phyloP scores from a whole-genome alignment of 2,888 invertebrate genomes.

The Enchytraeus crypticus region DNA sequence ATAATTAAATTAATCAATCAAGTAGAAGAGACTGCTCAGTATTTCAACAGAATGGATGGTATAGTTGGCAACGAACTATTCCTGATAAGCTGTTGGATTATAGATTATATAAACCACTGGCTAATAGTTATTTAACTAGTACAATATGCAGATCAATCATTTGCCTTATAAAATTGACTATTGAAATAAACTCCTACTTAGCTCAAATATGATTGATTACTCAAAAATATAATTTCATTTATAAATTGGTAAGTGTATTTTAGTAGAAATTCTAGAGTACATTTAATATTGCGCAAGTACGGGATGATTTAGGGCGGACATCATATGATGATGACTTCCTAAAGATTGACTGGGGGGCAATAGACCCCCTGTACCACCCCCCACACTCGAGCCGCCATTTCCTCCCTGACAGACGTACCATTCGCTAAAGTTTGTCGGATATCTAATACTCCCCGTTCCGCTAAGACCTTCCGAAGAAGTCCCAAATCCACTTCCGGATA shows the following conservation, averaged over 20 bases:
- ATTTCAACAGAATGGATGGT: too few relatives aligned
- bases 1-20: too few relatives aligned
- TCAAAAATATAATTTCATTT: too few relatives aligned
- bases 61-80: too few relatives aligned
- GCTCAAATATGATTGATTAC: too few relatives aligned
- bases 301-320: constrained; percentile 38
- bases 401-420: constrained; percentile 70
- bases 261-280: background rate
- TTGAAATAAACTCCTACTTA: too few relatives aligned
- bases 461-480: too few relatives aligned
- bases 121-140: background rate
- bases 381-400: constrained; percentile 53
- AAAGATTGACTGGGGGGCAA: background rate
- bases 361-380: background rate
- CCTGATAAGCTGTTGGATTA: background rate
- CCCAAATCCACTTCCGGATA: too few relatives aligned
- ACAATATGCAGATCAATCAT: too few relatives aligned
- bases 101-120: background rate
- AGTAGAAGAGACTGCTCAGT: too few relatives aligned
- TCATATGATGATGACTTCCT: constrained; percentile 16
- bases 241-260: too few relatives aligned
- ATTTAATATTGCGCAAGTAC: constrained; percentile 36
- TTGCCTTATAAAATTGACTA: too few relatives aligned
- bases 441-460: background rate
- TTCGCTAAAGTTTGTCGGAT: constrained; percentile 57